Evolutionary conservation across 2,113 vertebrate genomes (phyloP).

Genomic region (Boleophthalmus pectinirostris): DNA sequence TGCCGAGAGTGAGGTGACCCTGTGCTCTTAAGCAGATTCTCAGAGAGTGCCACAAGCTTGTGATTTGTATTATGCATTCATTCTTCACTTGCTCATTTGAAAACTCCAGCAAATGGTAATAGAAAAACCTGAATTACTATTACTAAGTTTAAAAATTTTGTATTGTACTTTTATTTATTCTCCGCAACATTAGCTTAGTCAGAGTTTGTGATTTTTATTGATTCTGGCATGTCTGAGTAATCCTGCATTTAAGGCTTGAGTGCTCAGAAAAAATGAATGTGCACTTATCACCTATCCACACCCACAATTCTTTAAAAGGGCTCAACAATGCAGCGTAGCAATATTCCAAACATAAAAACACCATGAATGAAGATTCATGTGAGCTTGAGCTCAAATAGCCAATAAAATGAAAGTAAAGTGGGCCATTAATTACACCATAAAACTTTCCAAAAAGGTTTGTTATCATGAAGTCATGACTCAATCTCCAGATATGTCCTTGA

Average conservation of each 20-base stretch:
- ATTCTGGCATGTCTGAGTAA: too few relatives aligned
- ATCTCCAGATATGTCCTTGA: neutral
- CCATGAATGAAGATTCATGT: too few relatives aligned
- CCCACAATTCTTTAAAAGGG: too few relatives aligned
- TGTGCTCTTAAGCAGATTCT: conserved; percentile 17
- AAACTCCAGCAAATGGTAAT: neutral
- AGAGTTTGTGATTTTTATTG: too few relatives aligned
- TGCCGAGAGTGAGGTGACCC: conserved; percentile 27
- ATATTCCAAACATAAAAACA: too few relatives aligned
- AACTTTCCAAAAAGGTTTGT: neutral
- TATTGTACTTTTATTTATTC: too few relatives aligned
- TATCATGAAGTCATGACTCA: neutral
- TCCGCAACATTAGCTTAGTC: too few relatives aligned
- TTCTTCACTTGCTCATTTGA: neutral
- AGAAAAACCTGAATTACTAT: neutral
- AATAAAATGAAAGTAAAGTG: neutral
- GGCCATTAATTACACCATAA: neutral
- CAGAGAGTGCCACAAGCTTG: conserved; percentile 6
- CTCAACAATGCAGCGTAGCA: too few relatives aligned
- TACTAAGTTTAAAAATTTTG: too few relatives aligned
- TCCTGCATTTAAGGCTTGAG: too few relatives aligned
- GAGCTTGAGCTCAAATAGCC: neutral
- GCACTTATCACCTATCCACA: too few relatives aligned
- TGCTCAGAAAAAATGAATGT: too few relatives aligned
- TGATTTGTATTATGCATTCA: conserved; percentile 13